These are phyloP conservation scores for Geotrypetes seraphini DNA, from an alignment of 2,797 vertebrate genomes.

Conservation along the genomic window DNA sequence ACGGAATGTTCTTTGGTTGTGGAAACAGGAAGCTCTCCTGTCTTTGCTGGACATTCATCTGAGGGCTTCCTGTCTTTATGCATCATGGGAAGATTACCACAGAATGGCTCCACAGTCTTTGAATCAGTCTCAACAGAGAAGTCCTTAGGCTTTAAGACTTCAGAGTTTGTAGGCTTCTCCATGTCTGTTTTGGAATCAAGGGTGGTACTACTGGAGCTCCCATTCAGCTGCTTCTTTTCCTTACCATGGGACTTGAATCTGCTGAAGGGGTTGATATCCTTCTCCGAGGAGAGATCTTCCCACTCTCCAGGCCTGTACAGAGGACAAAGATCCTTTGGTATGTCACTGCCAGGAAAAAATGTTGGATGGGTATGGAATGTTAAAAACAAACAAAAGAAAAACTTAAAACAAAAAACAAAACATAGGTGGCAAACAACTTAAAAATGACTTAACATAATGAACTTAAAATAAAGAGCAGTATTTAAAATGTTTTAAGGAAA, in stretches of 20 bases:
- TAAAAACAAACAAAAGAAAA: constrained; percentile 46
- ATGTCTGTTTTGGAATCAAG: constrained; percentile 18
- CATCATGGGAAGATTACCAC: constrained; percentile 14
- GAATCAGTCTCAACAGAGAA: constrained; percentile 22
- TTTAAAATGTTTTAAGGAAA: constrained; percentile 41
- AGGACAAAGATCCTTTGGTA: constrained; percentile 98
- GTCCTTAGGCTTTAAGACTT: constrained; percentile 17
- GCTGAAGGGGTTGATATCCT: constrained; percentile 89
- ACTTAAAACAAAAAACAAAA: constrained; percentile 33
- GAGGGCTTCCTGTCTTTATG: constrained; percentile 1
- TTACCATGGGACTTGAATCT: constrained; percentile 78
- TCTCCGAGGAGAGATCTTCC: constrained; percentile 91
- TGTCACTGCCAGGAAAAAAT: constrained; percentile 79
- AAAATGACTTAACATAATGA: constrained; percentile 33
- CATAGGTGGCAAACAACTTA: constrained; percentile 33
- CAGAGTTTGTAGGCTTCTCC: constrained; percentile 30
- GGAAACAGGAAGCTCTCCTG: constrained; percentile 27
- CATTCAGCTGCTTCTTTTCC: constrained; percentile 56
- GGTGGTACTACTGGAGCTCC: constrained; percentile 12
- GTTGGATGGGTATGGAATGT: constrained; percentile 53
- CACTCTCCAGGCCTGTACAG: constrained; percentile 98
- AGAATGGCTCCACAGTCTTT: constrained; percentile 18
- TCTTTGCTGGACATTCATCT: constrained; percentile 18
- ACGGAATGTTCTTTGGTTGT: constrained; percentile 64
- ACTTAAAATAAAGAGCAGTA: constrained; percentile 22